Base-by-base conservation (phyloP, 30 jellyfish, hydroid and myxozoan species). In the Mastigias papua region DNA sequence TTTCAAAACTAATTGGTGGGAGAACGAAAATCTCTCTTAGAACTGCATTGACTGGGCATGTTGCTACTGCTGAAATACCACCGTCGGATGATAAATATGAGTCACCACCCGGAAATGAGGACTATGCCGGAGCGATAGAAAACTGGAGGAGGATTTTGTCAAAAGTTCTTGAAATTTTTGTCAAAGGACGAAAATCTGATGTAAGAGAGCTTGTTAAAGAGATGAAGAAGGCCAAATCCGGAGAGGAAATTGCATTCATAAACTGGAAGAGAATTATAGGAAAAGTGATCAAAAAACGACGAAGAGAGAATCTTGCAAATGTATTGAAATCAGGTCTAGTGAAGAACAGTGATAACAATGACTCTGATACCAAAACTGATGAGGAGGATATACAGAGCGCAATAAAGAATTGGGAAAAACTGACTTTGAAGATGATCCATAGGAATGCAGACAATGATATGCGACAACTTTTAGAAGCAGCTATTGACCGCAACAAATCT, bases 71-170 rank as follows among this genome's bases (percentile, higher is more conserved):
- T 19, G 65, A 35, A 22, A 34, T 6, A 72, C 20, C n/a, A n/a
- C n/a, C 68, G n/a, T 34, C 34, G 29, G 35, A 29, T 33, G 20
- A 32, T 0, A 34, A 29, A 19, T 34, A 72, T 19, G 83, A 37
- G 3, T 42, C 46, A 15, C 20, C 22, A 34, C 29, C 50, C 34
- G 83, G 34, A 34, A 72, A 35, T 0, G 34, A 25, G 26, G 51
- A 28, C 29, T 31, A 20, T 25, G 7, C 30, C 2, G 67, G 68
- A 50, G 68, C 84, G 23, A 81, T 66, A 16, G 64, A 49, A 30
- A 48, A 81, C 66, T 81, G 84, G 84, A 33, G 70, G 48, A 65
- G 26, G 48, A 57, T 79, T 27, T 27, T 65, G n/a, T 20, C 58
- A 1, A 58, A 81, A 31, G 46, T 81, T 8, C 3, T 30, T 9